Conservation (phyloP, 2,113 vertebrate species). For the Empidonax alnorum region DNA sequence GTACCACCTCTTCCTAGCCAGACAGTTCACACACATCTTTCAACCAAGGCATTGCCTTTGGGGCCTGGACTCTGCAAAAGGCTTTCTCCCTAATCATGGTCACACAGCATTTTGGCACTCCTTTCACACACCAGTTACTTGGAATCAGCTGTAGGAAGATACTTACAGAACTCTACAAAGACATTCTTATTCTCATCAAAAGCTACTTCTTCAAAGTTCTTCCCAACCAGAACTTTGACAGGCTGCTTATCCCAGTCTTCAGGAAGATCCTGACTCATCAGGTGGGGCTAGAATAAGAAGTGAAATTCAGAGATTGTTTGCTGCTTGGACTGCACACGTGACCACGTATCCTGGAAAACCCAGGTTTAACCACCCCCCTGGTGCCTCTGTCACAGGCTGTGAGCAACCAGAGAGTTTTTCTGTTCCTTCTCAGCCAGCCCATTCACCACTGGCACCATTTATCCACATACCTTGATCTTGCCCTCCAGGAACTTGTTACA, state of each 20-base stretch:
- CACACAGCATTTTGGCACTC: neutral
- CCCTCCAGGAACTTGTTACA: slow-evolving; percentile 89
- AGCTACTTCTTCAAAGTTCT: slow-evolving; percentile 94
- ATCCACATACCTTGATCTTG: slow-evolving; percentile 88
- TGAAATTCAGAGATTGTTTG: neutral
- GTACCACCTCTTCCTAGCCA: neutral
- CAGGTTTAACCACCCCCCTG: neutral
- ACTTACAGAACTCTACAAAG: slow-evolving; percentile 97
- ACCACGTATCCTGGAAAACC: neutral
- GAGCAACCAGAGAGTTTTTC: neutral
- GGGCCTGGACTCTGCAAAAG: neutral
- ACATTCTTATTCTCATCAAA: slow-evolving; percentile 91
- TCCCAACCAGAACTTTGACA: slow-evolving; percentile 92
- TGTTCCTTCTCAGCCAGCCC: neutral
- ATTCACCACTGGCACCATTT: neutral
- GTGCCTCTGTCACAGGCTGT: neutral
- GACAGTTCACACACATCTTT: neutral
- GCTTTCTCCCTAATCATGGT: neutral
- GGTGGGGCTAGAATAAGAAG: slow-evolving; percentile 83
- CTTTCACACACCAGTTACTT: neutral
- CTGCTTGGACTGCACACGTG: neutral
- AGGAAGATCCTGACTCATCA: slow-evolving; percentile 97
- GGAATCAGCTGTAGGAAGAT: neutral
- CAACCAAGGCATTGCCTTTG: neutral
- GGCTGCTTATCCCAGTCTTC: slow-evolving; percentile 95